Percentiles rank a stretch among this genome's conserved stretches.
Conservation (phyloP, 2,888 invertebrate genomes). For the Ferrisia virgata region DNA sequence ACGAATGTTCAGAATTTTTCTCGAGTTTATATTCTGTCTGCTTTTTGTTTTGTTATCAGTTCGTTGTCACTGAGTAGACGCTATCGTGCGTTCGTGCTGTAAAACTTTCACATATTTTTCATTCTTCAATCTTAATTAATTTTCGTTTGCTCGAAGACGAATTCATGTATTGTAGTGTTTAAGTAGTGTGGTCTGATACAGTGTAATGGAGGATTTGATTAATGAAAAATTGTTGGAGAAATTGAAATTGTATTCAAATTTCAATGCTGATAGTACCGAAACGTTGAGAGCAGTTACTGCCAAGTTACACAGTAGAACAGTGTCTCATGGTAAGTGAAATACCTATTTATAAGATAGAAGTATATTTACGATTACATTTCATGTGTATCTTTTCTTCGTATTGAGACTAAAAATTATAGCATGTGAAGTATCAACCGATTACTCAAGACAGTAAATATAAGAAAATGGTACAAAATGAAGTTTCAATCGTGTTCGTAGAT, state of each 20-base stretch:
- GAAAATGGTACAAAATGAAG: no score
- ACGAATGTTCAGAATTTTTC: conserved; percentile 32
- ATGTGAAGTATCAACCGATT: no score
- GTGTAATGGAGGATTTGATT: conserved; percentile 48
- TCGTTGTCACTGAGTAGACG: background rate
- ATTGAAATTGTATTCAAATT: conserved; percentile 50
- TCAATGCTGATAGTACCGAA: conserved; percentile 4
- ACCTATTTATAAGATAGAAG: no score
- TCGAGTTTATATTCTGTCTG: conserved; percentile 18
- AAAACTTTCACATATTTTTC: background rate
- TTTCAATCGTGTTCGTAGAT: no score
- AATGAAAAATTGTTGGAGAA: conserved; percentile 54
- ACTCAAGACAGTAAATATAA: no score
- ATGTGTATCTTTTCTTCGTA: no score
- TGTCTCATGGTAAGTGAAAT: conserved; percentile 53
- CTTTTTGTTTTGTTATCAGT: conserved; percentile 32
- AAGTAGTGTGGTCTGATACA: no score
- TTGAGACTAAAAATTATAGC: no score
- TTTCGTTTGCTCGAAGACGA: background rate
- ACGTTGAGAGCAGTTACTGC: conserved; percentile 52
- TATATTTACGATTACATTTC: no score
- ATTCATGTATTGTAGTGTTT: background rate
- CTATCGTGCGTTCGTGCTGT: background rate
- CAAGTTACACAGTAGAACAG: conserved; percentile 54
- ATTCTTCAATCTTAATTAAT: background rate